Percentiles rank a stretch among this genome's conserved stretches.
Evolutionary conservation across 2,797 vertebrate genomes (phyloP).

Genomic region (Distichodus sexfasciatus): DNA sequence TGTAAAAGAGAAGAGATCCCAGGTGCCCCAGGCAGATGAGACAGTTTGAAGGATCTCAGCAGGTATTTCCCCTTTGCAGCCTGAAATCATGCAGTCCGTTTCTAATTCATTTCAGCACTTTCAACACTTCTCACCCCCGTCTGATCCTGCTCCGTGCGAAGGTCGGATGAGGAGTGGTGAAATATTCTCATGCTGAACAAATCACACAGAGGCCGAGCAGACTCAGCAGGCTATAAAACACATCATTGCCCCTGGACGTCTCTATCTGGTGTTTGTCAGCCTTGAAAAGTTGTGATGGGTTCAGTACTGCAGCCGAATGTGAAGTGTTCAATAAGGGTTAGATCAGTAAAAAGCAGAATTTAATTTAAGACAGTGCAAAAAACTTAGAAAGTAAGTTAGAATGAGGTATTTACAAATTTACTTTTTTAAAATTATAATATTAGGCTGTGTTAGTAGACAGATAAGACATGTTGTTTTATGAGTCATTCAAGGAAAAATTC

Average conservation of each 20-base stretch:
- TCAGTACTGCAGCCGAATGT: constrained; percentile 39
- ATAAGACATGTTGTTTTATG: no score
- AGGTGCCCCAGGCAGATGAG: constrained; percentile 49
- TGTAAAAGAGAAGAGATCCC: constrained; percentile 59
- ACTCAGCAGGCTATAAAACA: constrained; percentile 50
- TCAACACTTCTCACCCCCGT: constrained; percentile 12
- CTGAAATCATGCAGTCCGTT: constrained; percentile 38
- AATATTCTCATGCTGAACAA: constrained; percentile 18
- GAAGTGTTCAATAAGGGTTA: neutral
- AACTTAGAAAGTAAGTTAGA: no score
- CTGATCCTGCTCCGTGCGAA: neutral
- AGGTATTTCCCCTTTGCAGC: constrained; percentile 24
- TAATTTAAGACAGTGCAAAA: no score
- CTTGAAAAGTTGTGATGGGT: constrained; percentile 52
- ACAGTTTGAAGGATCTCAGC: constrained; percentile 49
- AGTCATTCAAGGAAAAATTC: no score
- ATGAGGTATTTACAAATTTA: no score
- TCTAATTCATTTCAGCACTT: constrained; percentile 46
- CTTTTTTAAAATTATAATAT: no score
- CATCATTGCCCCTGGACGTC: constrained; percentile 54
- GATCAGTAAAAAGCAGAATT: no score
- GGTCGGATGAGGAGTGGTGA: constrained; percentile 41
- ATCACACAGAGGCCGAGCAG: constrained; percentile 13
- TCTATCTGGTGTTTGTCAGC: constrained; percentile 47
- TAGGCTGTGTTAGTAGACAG: no score